Evolutionary conservation across 2,888 invertebrate genomes (phyloP), one percentile per base, ranked within the genome.

Genomic region (Halocaridina rubra): DNA sequence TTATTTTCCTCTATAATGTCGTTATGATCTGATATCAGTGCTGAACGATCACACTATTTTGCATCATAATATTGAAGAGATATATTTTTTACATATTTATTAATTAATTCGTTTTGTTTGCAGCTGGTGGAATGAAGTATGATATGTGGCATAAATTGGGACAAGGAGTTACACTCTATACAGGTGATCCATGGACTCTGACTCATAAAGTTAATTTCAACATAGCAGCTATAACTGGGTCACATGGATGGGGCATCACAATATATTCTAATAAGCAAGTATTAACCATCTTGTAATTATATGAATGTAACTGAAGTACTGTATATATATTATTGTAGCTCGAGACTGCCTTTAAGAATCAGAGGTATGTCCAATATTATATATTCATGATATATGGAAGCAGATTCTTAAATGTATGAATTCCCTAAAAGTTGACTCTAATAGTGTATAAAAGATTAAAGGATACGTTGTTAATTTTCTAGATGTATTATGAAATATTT

Each of bases 151-250:
- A 82, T 24, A 32, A 39, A 13, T 53, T 85, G 57, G 64, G 53
- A 10, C 32, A 39, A 0, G 81, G 64, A 24, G 74, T 81, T 2
- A 78, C 80, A n/a, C 76, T 76, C 32, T 84, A 79, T 76, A 81
- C 84, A 3, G 88, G 88, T 27, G 88, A 88, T 69, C 88, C 86
- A 2, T 88, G 88, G 88, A 80, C 80, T 1, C 33, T 84, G 24
- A 61, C 69, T 22, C 88, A 86, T 61, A 67, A 72, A 30, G n/a
- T 86, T 2, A 57, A 80, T 67, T 24, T 29, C n/a, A 72, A 76
- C 72, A 46, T 27, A 3, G 72, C 46, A n/a, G 82, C 77, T 27
- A 29, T 69, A 29, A 46, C 29, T n/a, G 61, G 61, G 53, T 32
- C 64, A 24, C 32, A 77, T 13, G 88, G 88, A 24, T 76, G 74